Percentiles rank a stretch among this genome's conserved stretches.
Evolutionary conservation across 2,797 vertebrate species (phyloP).

Genomic region (Catostomus latipinnis): DNA sequence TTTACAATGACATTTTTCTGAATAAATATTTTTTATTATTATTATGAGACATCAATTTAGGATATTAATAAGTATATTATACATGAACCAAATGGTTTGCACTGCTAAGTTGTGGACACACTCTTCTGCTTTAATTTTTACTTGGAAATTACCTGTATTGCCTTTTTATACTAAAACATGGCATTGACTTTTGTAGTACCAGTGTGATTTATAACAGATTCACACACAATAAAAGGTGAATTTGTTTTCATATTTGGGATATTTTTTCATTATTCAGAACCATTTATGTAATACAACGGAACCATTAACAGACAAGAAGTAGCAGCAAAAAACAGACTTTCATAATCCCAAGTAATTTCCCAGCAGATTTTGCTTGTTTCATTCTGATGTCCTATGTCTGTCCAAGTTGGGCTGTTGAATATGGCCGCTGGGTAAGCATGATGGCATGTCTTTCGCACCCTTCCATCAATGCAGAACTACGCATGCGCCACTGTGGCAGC

Average conservation of each 20-base stretch:
- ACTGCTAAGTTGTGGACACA: not conserved
- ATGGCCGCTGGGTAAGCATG: conserved; percentile 51
- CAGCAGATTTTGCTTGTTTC: conserved; percentile 20
- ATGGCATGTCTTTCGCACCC: conserved; percentile 46
- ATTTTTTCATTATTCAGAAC: not conserved
- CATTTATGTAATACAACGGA: not conserved
- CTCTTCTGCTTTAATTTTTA: not conserved
- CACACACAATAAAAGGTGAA: not conserved
- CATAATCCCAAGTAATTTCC: conserved; percentile 12
- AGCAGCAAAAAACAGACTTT: not conserved
- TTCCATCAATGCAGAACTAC: conserved; percentile 42
- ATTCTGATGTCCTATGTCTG: conserved; percentile 44
- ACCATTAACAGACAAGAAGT: not conserved
- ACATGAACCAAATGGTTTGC: not conserved
- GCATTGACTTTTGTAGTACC: not conserved
- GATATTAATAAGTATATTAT: not conserved
- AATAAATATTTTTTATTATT: not conserved
- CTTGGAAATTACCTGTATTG: not conserved
- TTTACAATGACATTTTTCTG: not conserved
- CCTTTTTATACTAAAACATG: not conserved
- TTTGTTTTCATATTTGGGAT: conserved; percentile 15
- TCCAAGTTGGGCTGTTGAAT: conserved; percentile 43
- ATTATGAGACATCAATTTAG: not conserved
- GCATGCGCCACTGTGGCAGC: conserved; percentile 43
- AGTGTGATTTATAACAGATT: not conserved